These are phyloP conservation scores for Neodiprion virginianus DNA, from an alignment of 1,140 invertebrate genomes.

Conservation along the genomic window DNA sequence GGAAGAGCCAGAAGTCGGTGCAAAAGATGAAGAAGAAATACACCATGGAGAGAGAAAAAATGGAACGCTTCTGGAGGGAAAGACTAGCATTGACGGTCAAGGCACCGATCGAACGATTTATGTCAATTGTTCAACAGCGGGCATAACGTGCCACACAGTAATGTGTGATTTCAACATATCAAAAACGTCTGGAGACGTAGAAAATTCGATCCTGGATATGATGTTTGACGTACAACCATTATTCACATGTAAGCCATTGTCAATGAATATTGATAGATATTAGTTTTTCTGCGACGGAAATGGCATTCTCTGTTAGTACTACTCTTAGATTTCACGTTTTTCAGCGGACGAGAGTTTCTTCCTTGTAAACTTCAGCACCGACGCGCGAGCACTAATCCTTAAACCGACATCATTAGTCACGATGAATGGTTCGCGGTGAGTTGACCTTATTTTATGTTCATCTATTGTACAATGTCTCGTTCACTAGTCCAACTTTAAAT, in stretches of 20 bases:
- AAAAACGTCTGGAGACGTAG: constrained; percentile 35
- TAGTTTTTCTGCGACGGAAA: neutral
- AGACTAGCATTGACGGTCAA: neutral
- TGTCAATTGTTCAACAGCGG: constrained; percentile 37
- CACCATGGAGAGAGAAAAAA: neutral
- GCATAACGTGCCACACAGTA: constrained; percentile 32
- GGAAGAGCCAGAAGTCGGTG: neutral
- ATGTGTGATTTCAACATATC: constrained; percentile 32
- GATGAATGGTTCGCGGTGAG: too few relatives aligned
- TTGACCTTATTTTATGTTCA: neutral
- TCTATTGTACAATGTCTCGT: too few relatives aligned
- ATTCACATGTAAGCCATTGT: neutral
- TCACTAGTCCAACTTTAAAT: too few relatives aligned
- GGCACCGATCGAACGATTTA: constrained; percentile 16
- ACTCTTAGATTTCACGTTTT: neutral
- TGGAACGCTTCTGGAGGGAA: neutral
- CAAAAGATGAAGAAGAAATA: neutral
- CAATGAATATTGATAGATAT: too few relatives aligned
- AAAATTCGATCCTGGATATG: constrained; percentile 33
- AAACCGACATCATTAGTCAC: too few relatives aligned
- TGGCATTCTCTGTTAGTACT: neutral
- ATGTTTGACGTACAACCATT: constrained; percentile 30
- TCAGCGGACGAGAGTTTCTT: neutral
- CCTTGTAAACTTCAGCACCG: neutral
- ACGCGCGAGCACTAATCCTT: neutral